These are phyloP conservation scores for Myiotriccus ornatus DNA, from an alignment of 2,797 vertebrate genomes.

Conservation along the genomic window DNA sequence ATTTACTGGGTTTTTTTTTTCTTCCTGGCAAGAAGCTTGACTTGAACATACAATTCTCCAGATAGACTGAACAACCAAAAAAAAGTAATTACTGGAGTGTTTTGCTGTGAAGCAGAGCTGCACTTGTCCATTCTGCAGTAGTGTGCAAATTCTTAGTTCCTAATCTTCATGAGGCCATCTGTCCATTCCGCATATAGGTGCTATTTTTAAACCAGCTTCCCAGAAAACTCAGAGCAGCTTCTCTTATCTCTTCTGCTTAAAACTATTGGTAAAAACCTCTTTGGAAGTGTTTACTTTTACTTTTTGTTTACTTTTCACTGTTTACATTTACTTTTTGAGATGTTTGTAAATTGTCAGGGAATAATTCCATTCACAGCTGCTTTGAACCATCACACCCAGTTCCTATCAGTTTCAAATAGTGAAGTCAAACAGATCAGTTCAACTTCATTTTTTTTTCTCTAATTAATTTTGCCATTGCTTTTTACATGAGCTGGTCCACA, in stretches of 20 bases:
- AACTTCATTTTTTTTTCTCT: neutral
- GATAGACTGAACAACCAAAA: neutral
- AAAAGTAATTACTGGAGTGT: neutral
- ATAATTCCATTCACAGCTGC: neutral
- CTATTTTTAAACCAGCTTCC: neutral
- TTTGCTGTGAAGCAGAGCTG: neutral
- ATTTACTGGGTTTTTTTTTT: neutral
- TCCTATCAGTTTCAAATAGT: neutral
- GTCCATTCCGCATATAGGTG: neutral
- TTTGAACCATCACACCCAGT: neutral
- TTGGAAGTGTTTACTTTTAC: neutral
- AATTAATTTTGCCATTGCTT: neutral
- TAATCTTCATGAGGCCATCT: neutral
- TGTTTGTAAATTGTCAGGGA: neutral
- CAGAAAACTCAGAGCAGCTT: neutral
- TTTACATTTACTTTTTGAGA: neutral
- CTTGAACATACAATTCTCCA: neutral
- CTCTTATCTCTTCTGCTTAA: neutral
- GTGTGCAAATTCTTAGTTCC: neutral
- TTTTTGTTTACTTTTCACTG: neutral
- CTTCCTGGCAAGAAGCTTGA: neutral
- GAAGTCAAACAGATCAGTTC: neutral
- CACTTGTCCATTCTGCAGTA: neutral
- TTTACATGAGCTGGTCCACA: neutral
- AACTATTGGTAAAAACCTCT: neutral